Conservation (phyloP, 1,140 invertebrate species). For the Drosophila nasuta region DNA sequence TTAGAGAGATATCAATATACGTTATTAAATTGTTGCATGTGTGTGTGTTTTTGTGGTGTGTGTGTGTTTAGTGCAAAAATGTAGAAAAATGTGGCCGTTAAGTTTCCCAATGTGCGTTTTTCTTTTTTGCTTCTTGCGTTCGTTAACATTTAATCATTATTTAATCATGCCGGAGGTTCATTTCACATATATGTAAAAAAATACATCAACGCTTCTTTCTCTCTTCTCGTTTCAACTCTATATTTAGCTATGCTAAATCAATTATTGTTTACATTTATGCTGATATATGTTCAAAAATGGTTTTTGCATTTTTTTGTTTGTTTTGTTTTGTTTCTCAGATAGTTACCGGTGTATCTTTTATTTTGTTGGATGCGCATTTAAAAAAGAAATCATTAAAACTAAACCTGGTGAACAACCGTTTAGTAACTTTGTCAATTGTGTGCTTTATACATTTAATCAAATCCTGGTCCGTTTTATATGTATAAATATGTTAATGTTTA, state of each 20-base stretch:
- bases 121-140: slow-evolving; percentile 40
- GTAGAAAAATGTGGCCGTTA: slow-evolving; percentile 48
- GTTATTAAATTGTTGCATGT: slow-evolving; percentile 20
- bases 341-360: slow-evolving; percentile 34
- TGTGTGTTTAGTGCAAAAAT: slow-evolving; percentile 47
- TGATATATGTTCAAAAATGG: slow-evolving; percentile 62
- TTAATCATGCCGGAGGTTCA: slow-evolving; percentile 75
- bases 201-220: slow-evolving; percentile 61
- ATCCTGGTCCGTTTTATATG: slow-evolving; percentile 63
- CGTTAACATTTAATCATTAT: slow-evolving; percentile 62
- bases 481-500: slow-evolving; percentile 12
- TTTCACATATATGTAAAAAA: slow-evolving; percentile 79
- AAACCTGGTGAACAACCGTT: slow-evolving; percentile 64
- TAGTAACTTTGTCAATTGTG: slow-evolving; percentile 65
- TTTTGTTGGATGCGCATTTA: slow-evolving; percentile 28
- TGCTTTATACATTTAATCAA: slow-evolving; percentile 72
- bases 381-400: slow-evolving; percentile 43
- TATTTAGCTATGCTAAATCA: slow-evolving; percentile 77
- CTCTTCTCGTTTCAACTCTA: slow-evolving; percentile 20
- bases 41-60: slow-evolving; percentile 9
- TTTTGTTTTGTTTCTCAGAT: slow-evolving; percentile 29
- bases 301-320: slow-evolving; percentile 38
- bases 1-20: slow-evolving; percentile 33
- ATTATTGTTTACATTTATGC: slow-evolving; percentile 71
- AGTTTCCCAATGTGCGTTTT: slow-evolving; percentile 40